These are phyloP conservation scores for Condylura cristata DNA, from an alignment of 2,113 vertebrate genomes.

Conservation along the genomic window DNA sequence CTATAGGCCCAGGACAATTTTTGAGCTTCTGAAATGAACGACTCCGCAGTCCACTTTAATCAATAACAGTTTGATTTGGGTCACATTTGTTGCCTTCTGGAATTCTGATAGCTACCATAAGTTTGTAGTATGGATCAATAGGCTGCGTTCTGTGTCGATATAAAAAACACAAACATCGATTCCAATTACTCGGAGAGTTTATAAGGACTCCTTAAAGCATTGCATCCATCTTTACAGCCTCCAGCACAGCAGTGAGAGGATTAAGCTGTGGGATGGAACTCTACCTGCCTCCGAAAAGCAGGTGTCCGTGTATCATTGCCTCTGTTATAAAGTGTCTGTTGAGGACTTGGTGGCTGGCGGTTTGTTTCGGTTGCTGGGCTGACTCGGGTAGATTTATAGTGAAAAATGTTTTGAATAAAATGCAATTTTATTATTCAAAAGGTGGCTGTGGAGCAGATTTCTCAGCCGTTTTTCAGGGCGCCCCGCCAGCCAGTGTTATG, in stretches of 20 bases:
- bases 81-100: neutral
- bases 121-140: slow-evolving; percentile 1
- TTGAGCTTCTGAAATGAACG: slow-evolving; percentile 5
- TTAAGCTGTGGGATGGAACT: neutral
- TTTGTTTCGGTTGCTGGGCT: neutral
- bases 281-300: neutral
- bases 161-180: slow-evolving; percentile 15
- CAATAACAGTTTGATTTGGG: neutral
- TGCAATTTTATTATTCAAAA: slow-evolving; percentile 29
- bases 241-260: neutral
- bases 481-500: neutral
- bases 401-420: slow-evolving; percentile 4
- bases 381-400: neutral
- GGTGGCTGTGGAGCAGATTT: neutral
- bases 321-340: neutral
- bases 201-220: neutral
- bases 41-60: neutral
- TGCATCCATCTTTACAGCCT: slow-evolving; percentile 2
- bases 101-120: neutral
- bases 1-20: neutral
- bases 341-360: neutral
- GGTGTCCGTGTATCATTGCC: neutral
- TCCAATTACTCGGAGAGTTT: slow-evolving; percentile 17
- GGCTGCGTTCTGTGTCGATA: neutral
- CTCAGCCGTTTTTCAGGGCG: neutral